phyloP scores from a whole-genome alignment of 2,797 vertebrate genomes.

The Carapus acus region DNA sequence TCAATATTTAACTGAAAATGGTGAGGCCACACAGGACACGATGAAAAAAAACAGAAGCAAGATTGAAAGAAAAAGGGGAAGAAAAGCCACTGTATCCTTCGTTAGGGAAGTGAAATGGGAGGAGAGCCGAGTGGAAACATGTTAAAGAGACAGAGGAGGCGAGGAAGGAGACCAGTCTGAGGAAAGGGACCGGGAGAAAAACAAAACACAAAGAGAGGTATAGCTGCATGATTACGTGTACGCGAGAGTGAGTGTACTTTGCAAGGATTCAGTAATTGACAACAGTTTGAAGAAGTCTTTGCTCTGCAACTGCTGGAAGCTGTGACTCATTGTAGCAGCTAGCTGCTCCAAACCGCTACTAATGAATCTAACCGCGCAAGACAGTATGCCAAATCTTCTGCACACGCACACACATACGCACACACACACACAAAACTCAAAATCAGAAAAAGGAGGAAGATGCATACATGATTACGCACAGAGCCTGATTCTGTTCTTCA shows the following conservation, averaged over 20 bases:
- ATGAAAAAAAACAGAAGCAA: conserved; percentile 28
- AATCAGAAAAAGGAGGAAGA: conserved; percentile 11
- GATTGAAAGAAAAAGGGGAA: not conserved
- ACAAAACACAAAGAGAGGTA: no score
- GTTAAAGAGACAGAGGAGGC: conserved; percentile 15
- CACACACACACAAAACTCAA: conserved; percentile 12
- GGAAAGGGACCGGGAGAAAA: conserved; percentile 5
- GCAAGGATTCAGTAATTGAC: conserved; percentile 19
- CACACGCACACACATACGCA: not conserved
- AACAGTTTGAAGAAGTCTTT: conserved; percentile 12
- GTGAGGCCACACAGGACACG: conserved; percentile 27
- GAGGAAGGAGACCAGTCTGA: conserved; percentile 1
- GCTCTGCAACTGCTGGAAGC: conserved; percentile 54
- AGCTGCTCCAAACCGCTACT: conserved; percentile 57
- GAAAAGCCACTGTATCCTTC: conserved; percentile 2
- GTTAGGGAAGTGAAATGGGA: conserved; percentile 7
- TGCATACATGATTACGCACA: conserved; percentile 18
- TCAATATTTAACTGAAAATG: conserved; percentile 64
- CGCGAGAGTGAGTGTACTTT: conserved; percentile 16
- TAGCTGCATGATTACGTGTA: not conserved
- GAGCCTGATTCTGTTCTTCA: not conserved
- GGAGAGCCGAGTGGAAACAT: conserved; percentile 11
- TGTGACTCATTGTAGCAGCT: conserved; percentile 66
- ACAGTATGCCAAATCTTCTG: conserved; percentile 22
- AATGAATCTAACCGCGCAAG: conserved; percentile 52